phyloP scores from a whole-genome alignment of 2,888 invertebrate genomes.

The Chromoteleia sp. region DNA sequence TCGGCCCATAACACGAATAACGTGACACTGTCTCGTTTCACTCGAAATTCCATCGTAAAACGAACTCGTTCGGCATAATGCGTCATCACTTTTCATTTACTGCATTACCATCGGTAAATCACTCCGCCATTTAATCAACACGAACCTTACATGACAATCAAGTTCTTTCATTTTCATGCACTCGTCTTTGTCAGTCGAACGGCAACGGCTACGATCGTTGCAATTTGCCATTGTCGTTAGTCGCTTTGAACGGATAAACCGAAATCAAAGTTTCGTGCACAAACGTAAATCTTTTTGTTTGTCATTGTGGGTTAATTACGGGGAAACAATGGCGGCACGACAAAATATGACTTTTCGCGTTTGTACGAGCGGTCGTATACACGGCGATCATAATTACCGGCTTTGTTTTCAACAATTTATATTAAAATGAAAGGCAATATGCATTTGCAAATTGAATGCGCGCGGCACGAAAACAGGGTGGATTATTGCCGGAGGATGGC shows the following conservation, averaged over 20 bases:
- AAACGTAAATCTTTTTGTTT: conserved; percentile 40
- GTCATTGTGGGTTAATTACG: conserved; percentile 57
- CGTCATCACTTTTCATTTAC: conserved; percentile 35
- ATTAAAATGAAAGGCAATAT: conserved; percentile 83
- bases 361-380: conserved; percentile 12
- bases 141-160: not conserved
- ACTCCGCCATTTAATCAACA: conserved; percentile 14
- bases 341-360: conserved; percentile 46
- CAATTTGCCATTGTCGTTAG: not conserved
- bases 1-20: conserved; percentile 55
- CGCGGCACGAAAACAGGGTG: conserved; percentile 68
- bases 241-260: conserved; percentile 1
- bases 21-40: conserved; percentile 30
- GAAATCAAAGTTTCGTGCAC: conserved; percentile 4
- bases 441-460: conserved; percentile 82
- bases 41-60: conserved; percentile 43
- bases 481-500: conserved; percentile 78
- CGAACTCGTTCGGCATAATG: conserved; percentile 22
- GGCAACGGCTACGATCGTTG: no score
- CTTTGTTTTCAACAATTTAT: conserved; percentile 83
- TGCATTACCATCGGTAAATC: conserved; percentile 23
- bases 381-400: conserved; percentile 78
- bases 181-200: no score
- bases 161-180: no score
- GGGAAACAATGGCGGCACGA: conserved; percentile 45